These are phyloP conservation scores for Chrysolina oricalcia DNA, from an alignment of 2,888 invertebrate genomes.

Conservation along the genomic window DNA sequence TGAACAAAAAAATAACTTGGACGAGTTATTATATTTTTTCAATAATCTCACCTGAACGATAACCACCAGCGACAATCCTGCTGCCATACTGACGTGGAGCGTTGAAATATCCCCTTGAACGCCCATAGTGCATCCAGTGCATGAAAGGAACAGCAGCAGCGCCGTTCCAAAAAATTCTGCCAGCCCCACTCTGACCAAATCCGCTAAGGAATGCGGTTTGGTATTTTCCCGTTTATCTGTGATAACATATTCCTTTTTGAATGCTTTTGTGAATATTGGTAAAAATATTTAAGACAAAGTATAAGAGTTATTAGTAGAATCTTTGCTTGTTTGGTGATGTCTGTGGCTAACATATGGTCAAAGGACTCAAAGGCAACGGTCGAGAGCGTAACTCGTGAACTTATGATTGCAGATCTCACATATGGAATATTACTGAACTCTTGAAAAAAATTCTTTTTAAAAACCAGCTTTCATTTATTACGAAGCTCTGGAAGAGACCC, in stretches of 20 bases:
- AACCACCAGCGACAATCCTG: conserved; percentile 81
- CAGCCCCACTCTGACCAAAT: conserved; percentile 27
- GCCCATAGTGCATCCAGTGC: conserved; percentile 77
- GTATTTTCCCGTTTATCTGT: conserved; percentile 6
- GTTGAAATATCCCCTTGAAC: conserved; percentile 56
- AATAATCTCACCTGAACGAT: conserved; percentile 76
- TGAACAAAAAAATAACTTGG: too few relatives aligned
- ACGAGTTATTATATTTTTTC: neutral
- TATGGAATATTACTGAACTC: too few relatives aligned
- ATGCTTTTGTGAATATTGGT: neutral
- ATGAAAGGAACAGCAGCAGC: conserved; percentile 80
- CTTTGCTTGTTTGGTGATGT: too few relatives aligned
- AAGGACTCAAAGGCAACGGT: too few relatives aligned
- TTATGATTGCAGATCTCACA: too few relatives aligned
- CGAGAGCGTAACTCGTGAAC: too few relatives aligned
- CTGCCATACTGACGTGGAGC: conserved; percentile 72
- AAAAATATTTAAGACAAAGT: too few relatives aligned
- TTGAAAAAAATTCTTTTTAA: too few relatives aligned
- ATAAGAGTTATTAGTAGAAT: too few relatives aligned
- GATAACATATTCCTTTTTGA: neutral
- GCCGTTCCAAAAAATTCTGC: conserved; percentile 75
- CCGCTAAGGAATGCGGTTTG: neutral
- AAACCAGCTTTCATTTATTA: too few relatives aligned
- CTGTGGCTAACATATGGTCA: too few relatives aligned
- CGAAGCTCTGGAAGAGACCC: too few relatives aligned